These are phyloP conservation scores for Turritopsis dohrnii DNA, from an alignment of 30 jellyfish, hydroid and myxozoan species.

Conservation along the genomic window DNA sequence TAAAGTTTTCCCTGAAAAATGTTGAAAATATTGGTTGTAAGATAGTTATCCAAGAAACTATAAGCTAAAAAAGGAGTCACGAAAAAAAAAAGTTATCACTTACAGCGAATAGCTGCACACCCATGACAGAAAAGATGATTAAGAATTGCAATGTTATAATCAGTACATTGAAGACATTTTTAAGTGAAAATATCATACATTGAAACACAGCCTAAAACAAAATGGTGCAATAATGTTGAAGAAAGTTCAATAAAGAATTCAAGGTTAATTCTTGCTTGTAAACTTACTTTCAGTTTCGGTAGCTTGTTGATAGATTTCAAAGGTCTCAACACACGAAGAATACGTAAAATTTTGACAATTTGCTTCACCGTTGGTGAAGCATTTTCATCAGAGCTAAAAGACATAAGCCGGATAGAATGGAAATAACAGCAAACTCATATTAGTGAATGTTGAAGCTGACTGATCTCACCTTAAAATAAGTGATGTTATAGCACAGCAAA, in stretches of 20 bases:
- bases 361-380: slow-evolving; percentile 30
- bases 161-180: slow-evolving; percentile 56
- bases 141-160: slow-evolving; percentile 54
- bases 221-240: slow-evolving; percentile 16
- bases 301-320: slow-evolving; percentile 36
- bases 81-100: background rate
- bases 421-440: background rate
- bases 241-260: background rate
- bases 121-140: slow-evolving; percentile 66
- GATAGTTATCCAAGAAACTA: no score
- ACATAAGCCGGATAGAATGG: background rate
- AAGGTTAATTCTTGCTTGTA: background rate
- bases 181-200: slow-evolving; percentile 67
- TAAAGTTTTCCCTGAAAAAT: slow-evolving; percentile 48
- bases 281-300: slow-evolving; percentile 33
- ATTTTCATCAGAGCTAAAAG: slow-evolving; percentile 17
- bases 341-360: slow-evolving; percentile 30
- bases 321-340: slow-evolving; percentile 46
- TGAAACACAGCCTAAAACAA: slow-evolving; percentile 64
- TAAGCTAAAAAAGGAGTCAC: no score
- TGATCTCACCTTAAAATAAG: slow-evolving; percentile 50
- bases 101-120: slow-evolving; percentile 55
- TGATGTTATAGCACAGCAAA: slow-evolving; percentile 64
- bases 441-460: background rate
- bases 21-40: background rate